These are phyloP conservation scores for Gobius niger DNA, from an alignment of 2,113 vertebrate species.

Conservation along the genomic window DNA sequence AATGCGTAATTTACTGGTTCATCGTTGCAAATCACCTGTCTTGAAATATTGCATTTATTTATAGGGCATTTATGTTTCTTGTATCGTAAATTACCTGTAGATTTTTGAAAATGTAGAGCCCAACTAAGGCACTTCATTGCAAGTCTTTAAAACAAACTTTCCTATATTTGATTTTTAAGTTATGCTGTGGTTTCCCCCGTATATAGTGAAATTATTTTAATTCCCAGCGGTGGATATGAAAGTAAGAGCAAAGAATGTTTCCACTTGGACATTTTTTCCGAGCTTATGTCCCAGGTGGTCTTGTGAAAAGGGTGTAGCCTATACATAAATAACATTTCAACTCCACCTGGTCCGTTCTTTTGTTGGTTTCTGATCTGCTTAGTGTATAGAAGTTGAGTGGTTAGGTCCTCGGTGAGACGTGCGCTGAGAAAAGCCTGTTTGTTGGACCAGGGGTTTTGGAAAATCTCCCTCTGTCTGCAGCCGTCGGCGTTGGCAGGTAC, in stretches of 20 bases:
- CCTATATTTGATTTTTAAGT: conserved; percentile 5
- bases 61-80: too few relatives aligned
- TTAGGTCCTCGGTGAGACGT: conserved; percentile 8
- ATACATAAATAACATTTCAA: background rate
- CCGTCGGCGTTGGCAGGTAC: conserved; percentile 54
- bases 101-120: background rate
- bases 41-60: too few relatives aligned
- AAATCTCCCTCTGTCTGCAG: conserved; percentile 39
- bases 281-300: conserved; percentile 5
- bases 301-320: background rate
- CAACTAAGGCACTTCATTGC: background rate
- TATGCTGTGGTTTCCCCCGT: background rate
- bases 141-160: background rate
- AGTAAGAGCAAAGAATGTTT: background rate
- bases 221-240: background rate
- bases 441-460: conserved; percentile 41
- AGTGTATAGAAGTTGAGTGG: conserved; percentile 9
- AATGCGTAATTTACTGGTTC: background rate
- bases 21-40: too few relatives aligned
- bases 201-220: background rate
- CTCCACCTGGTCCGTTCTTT: background rate
- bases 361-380: conserved; percentile 37
- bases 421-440: conserved; percentile 6
- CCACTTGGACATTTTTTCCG: conserved; percentile 5
- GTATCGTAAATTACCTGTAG: background rate